Evolutionary conservation across 1,140 invertebrate genomes (phyloP).

Genomic region (Rhyacophila brunnea): DNA sequence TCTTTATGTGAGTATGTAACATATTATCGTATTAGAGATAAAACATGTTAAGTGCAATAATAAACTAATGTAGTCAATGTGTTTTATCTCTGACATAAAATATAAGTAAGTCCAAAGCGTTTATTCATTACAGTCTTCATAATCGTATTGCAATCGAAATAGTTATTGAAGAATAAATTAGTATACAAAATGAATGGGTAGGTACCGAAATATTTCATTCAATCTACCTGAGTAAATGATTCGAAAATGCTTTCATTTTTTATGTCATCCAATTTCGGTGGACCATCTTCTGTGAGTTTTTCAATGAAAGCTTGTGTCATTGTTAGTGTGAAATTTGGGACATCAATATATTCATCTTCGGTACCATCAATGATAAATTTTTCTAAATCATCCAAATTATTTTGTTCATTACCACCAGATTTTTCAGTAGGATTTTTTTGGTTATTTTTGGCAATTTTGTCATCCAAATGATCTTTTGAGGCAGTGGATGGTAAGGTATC

Average conservation of each 20-base stretch:
- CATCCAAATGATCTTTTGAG: slow-evolving; percentile 14
- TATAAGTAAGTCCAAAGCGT: neutral
- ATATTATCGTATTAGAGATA: too few relatives aligned
- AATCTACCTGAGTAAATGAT: slow-evolving; percentile 62
- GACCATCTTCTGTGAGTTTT: slow-evolving; percentile 39
- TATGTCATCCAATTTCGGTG: slow-evolving; percentile 35
- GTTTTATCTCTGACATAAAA: too few relatives aligned
- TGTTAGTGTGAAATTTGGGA: slow-evolving; percentile 67
- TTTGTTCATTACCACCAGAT: slow-evolving; percentile 28
- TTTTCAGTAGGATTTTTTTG: slow-evolving; percentile 24
- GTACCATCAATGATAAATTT: slow-evolving; percentile 41
- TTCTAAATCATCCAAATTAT: slow-evolving; percentile 29
- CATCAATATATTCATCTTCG: slow-evolving; percentile 49
- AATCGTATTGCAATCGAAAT: too few relatives aligned
- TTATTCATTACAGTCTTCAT: neutral
- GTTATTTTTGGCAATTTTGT: slow-evolving; percentile 37
- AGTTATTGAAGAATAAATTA: too few relatives aligned
- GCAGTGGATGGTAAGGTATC: slow-evolving; percentile 15
- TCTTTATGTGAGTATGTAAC: too few relatives aligned
- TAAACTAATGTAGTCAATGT: too few relatives aligned
- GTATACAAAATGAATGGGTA: too few relatives aligned
- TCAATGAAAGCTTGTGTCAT: slow-evolving; percentile 57
- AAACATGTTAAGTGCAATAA: too few relatives aligned
- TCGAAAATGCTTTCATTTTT: slow-evolving; percentile 59
- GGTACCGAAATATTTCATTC: too few relatives aligned